Base-by-base conservation (phyloP, 1,140 invertebrate species). In the Heterodera carotae region DNA sequence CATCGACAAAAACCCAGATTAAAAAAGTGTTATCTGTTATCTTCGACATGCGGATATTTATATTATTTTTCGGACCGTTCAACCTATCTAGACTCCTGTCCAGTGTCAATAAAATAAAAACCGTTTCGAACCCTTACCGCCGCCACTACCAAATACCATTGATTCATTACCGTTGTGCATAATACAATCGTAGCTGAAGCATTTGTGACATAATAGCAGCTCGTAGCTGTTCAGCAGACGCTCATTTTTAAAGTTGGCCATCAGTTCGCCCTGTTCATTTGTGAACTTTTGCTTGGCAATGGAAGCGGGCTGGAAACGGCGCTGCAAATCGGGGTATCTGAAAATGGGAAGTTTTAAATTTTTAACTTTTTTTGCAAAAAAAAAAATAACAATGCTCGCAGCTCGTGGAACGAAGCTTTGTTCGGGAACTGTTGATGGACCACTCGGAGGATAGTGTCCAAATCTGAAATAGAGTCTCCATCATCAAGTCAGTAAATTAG, bases 161-260 rank as follows among this genome's bases (percentile, higher is more conserved):
- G n/a, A n/a, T n/a, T n/a, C n/a, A n/a, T n/a, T n/a, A 82, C 81
- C 71, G 34, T 77, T 80, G 68, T 82, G 81, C 59, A 84, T 81
- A 25, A 81, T 53, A 62, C 81, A 82, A 59, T 82, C 81, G 68
- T 82, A 82, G 31, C 60, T 78, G 48, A 82, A 76, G 33, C 81
- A 82, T 70, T 76, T 74, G 67, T 83, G 76, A 36, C 81, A 82
- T 29, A 84, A 67, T 8, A 82, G 53, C 10, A 82, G 67, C 60
- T 82, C 82, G 66, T 82, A 82, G 33, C 77, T 82, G 67, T 82
- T 84, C 34, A 82, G 48, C n/a, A 82, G 69, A n/a, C 64, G 60
- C 4, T 71, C 43, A n/a, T 81, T 39, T 12, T 82, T 56, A 22
- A 82, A 84, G 25, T 82, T 83, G 22, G 27, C 70, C 10, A 64